Evolutionary conservation across 2,113 vertebrate genomes (phyloP).

Genomic region (Neodon shergylaensis): DNA sequence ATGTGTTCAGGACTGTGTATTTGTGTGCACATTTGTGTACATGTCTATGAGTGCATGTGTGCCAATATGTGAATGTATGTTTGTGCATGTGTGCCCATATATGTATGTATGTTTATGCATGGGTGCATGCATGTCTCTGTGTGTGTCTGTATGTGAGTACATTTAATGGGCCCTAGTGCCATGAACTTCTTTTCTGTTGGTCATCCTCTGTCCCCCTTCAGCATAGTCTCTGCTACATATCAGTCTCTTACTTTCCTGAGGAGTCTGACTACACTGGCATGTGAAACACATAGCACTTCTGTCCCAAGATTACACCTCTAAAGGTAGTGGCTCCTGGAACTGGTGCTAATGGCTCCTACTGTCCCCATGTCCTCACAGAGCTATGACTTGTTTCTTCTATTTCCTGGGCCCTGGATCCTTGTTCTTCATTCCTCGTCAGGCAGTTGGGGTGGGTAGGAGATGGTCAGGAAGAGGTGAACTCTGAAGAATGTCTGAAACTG

Average conservation of each 20-base stretch:
- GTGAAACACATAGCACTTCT: background rate
- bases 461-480: background rate
- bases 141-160: too few relatives aligned
- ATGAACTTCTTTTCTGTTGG: accelerated
- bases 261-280: background rate
- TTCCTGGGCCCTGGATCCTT: background rate
- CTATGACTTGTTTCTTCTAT: background rate
- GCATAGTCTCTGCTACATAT: background rate
- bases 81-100: background rate
- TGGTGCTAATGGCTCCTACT: accelerated
- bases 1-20: background rate
- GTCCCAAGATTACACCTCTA: background rate
- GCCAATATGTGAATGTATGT: background rate
- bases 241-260: background rate
- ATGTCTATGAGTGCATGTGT: background rate
- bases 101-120: background rate
- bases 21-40: background rate
- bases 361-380: accelerated
- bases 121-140: background rate
- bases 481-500: accelerated
- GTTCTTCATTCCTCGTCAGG: too few relatives aligned
- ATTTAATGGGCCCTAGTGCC: background rate
- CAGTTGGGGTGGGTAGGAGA: background rate
- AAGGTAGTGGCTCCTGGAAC: accelerated
- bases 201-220: too few relatives aligned